Conservation (phyloP, 2,113 vertebrate species). For the Datnioides undecimradiatus region DNA sequence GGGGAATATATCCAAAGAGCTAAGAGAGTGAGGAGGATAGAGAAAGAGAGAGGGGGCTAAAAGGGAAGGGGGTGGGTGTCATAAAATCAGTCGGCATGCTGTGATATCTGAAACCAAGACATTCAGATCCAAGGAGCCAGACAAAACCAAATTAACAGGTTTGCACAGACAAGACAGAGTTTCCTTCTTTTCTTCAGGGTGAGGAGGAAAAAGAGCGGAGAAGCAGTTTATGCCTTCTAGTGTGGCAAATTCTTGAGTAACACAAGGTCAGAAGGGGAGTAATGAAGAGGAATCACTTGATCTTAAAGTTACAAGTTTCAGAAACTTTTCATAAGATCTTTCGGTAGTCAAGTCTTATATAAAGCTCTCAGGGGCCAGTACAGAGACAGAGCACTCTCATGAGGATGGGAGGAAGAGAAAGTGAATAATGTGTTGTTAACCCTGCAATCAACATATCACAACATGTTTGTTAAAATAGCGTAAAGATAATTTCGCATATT, state of each 20-base stretch:
- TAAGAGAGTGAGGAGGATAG: slow-evolving; percentile 29
- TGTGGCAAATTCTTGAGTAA: slow-evolving; percentile 8
- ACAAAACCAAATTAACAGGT: slow-evolving; percentile 54
- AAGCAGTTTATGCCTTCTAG: slow-evolving; percentile 38
- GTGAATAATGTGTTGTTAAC: not conserved
- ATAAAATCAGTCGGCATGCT: slow-evolving; percentile 45
- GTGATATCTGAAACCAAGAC: slow-evolving; percentile 51
- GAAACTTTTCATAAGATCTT: slow-evolving; percentile 26
- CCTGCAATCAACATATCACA: slow-evolving; percentile 21
- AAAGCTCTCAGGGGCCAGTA: slow-evolving; percentile 23
- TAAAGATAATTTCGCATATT: slow-evolving; percentile 13
- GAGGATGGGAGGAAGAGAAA: slow-evolving; percentile 8
- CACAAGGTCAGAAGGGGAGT: slow-evolving; percentile 7
- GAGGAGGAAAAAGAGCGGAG: slow-evolving; percentile 14
- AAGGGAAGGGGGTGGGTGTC: slow-evolving; percentile 1
- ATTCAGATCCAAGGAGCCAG: slow-evolving; percentile 37
- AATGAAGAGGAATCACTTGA: slow-evolving; percentile 14
- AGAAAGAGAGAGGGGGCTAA: slow-evolving; percentile 34
- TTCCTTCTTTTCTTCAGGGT: slow-evolving; percentile 19
- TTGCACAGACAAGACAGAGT: slow-evolving; percentile 9
- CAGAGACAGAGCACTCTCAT: not conserved
- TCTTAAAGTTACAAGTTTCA: slow-evolving; percentile 46
- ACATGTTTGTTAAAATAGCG: slow-evolving; percentile 6
- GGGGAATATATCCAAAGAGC: slow-evolving; percentile 75
- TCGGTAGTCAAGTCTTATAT: slow-evolving; percentile 14